Base-by-base conservation (phyloP, 2,113 vertebrate species). In the Oxyura jamaicensis region DNA sequence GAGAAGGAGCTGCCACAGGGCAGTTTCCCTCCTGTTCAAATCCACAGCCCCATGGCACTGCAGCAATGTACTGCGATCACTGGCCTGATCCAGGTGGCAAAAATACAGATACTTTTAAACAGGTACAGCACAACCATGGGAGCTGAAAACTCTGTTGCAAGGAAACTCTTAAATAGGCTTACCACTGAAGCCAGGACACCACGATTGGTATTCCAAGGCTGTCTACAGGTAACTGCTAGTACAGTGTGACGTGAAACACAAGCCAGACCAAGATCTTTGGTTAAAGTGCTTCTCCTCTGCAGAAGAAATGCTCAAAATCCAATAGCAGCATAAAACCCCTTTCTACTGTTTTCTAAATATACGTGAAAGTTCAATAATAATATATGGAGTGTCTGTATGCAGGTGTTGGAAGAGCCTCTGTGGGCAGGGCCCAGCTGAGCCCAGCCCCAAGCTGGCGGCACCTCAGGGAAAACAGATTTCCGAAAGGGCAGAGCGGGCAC, bases 211-310 rank as follows among this genome's bases (percentile, higher is more conserved):
- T 71, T 60, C n/a, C 21, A 29, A 60, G 16, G 42, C 21, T 41
- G 8, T 13, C 28, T 31, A 46, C 8, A n/a, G 39, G 11, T 50
- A 67, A 39, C 23, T 35, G 41, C 10, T 14, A 36, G 46, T 6
- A 15, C 0, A 0, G 33, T 19, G 41, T 15, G 69, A 69, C 2
- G 2, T 0, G 2, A 42, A 20, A 66, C 29, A 33, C 10, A 48
- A 62, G 82, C 52, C 16, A 52, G 13, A 0, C 0, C 11, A 23
- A 60, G 33, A 29, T 82, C 90, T 78, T 10, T 36, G 6, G 22
- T 11, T 66, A 58, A 77, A 69, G 13, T 33, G 41, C 16, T 82
- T 2, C 28, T 48, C 56, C 50, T 69, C 69, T 56, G 22, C 53
- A 80, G 42, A 42, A 82, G 33, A 72, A 67, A 62, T n/a, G 28